Conservation (phyloP, 2,888 invertebrate genomes). For the Dicycla oo region DNA sequence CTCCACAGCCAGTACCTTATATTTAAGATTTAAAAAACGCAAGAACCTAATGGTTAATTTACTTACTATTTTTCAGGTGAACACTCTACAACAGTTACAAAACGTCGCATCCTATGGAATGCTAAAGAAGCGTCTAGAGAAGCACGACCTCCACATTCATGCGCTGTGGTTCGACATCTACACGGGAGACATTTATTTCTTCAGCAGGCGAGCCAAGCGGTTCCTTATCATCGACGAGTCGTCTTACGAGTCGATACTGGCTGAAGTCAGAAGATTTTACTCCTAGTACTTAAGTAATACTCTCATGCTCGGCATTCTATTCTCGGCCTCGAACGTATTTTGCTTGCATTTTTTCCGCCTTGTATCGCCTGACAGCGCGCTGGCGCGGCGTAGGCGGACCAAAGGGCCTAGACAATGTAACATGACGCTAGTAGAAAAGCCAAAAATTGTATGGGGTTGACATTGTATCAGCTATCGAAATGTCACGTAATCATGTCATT, state of each 20-base stretch:
- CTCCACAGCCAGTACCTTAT: not conserved
- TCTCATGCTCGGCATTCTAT: not conserved
- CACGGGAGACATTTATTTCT: slow-evolving; percentile 98
- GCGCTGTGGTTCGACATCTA: slow-evolving; percentile 99
- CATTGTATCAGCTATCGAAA: no score
- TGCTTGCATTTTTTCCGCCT: slow-evolving; percentile 20
- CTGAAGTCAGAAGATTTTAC: slow-evolving; percentile 95
- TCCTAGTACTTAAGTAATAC: slow-evolving; percentile 86
- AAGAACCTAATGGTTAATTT: not conserved
- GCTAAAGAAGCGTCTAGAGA: slow-evolving; percentile 94
- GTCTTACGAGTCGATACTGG: slow-evolving; percentile 93
- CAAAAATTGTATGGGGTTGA: no score
- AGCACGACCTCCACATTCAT: slow-evolving; percentile 96
- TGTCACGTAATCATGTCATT: no score
- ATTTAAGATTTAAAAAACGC: not conserved
- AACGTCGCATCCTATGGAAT: slow-evolving; percentile 98
- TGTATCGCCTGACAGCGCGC: no score
- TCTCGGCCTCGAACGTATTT: slow-evolving; percentile 20
- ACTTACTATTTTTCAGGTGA: slow-evolving; percentile 90
- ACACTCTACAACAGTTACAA: slow-evolving; percentile 97
- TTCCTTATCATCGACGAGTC: slow-evolving; percentile 97
- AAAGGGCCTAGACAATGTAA: no score
- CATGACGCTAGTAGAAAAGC: no score
- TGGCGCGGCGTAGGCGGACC: no score
- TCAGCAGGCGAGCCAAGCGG: slow-evolving; percentile 95